Conservation (phyloP, 2,888 invertebrate genomes). For the Ypsolopha sequella region DNA sequence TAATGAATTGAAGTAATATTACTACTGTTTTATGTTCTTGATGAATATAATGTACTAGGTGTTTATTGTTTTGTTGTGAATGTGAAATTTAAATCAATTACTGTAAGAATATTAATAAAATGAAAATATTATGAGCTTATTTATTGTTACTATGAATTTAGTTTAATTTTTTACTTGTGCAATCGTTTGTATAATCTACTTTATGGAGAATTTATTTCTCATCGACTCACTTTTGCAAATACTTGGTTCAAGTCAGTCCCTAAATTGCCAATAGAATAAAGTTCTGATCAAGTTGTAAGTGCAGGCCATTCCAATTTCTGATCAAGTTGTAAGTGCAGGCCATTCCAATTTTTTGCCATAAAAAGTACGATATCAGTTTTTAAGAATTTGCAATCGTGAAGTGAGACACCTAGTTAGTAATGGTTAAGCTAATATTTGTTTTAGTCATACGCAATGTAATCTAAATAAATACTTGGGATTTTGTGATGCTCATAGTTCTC, state of each 20-base stretch:
- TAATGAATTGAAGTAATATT: conserved; percentile 3
- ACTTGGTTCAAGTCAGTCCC: conserved; percentile 15
- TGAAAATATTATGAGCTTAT: conserved; percentile 36
- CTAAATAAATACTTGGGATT: not conserved
- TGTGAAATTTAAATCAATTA: not conserved
- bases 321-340: conserved; percentile 22
- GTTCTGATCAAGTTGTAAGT: conserved; percentile 16
- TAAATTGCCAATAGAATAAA: conserved; percentile 23
- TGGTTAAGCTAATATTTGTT: too few species aligned
- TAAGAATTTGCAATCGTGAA: conserved; percentile 28
- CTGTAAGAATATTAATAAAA: conserved; percentile 5
- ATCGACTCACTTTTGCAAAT: conserved; percentile 25
- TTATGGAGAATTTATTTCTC: not conserved
- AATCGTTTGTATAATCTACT: conserved; percentile 4
- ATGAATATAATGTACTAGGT: not conserved
- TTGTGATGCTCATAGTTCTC: conserved; percentile 41
- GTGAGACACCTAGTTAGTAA: conserved; percentile 11
- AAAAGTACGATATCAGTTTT: conserved; percentile 10
- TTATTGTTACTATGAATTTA: conserved; percentile 20
- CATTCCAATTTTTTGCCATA: conserved; percentile 16
- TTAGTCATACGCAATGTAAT: conserved; percentile 30
- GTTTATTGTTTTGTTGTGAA: not conserved
- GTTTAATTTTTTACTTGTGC: conserved; percentile 11
- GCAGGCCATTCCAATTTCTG: conserved; percentile 25
- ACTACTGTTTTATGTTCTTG: not conserved